Evolutionary conservation across 2,888 invertebrate species (phyloP).

Genomic region (Augochlorella aurata): DNA sequence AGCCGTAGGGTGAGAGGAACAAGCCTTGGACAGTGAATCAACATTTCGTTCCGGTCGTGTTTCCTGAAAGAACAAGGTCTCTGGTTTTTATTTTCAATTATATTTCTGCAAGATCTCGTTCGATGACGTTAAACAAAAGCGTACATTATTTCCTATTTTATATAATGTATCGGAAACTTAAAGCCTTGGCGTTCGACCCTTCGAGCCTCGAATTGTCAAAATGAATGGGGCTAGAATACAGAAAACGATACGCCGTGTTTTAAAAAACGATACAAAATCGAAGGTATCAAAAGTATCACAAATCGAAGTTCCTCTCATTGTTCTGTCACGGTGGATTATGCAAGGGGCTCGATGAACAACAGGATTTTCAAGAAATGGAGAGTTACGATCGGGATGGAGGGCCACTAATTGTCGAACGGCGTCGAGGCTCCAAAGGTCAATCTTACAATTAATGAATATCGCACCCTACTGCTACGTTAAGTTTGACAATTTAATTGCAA

Average conservation of each 20-base stretch:
- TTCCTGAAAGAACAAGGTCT: slow-evolving; percentile 19
- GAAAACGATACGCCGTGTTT: not conserved
- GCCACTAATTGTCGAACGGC: not conserved
- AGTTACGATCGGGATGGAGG: not conserved
- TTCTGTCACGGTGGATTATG: not conserved
- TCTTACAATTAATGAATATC: slow-evolving; percentile 55
- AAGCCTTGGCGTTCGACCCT: slow-evolving; percentile 50
- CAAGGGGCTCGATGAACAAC: not conserved
- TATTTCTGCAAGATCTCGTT: slow-evolving; percentile 58
- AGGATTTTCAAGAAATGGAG: not conserved
- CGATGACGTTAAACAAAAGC: slow-evolving; percentile 57
- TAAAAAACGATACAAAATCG: not conserved
- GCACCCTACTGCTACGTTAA: slow-evolving; percentile 55
- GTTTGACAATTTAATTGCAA: slow-evolving; percentile 57
- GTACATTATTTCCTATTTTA: slow-evolving; percentile 53
- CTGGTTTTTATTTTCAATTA: slow-evolving; percentile 49
- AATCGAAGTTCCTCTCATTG: not conserved
- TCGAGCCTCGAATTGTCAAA: slow-evolving; percentile 23
- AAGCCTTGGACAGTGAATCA: too few species aligned
- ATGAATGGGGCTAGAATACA: not conserved
- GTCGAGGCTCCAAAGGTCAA: slow-evolving; percentile 44
- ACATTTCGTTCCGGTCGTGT: not conserved
- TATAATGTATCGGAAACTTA: slow-evolving; percentile 53
- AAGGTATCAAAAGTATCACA: slow-evolving; percentile 18
- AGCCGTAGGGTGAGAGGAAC: too few species aligned